Evolutionary conservation across 2,888 invertebrate genomes (phyloP).

Genomic region (Sclerodermus sp.): DNA sequence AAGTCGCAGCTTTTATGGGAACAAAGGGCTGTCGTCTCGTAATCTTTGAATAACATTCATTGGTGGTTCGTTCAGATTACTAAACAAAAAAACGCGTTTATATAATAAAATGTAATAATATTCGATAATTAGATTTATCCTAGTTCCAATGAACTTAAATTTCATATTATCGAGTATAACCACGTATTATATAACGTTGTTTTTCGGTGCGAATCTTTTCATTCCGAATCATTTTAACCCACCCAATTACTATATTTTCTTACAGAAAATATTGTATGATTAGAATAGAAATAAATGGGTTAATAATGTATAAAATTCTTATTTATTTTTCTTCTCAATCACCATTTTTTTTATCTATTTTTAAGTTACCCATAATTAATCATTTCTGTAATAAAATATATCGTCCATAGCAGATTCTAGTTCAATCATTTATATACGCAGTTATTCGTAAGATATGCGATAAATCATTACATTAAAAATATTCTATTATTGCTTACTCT

Average conservation of each 20-base stretch:
- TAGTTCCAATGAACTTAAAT: not conserved
- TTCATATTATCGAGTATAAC: not conserved
- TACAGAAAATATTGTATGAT: constrained; percentile 30
- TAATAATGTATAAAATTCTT: constrained; percentile 2
- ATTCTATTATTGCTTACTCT: no score
- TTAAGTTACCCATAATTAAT: not conserved
- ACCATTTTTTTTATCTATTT: not conserved
- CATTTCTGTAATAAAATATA: not conserved
- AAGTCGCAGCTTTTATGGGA: no score
- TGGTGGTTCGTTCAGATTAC: constrained; percentile 19
- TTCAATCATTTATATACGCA: not conserved
- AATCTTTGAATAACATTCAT: constrained; percentile 18
- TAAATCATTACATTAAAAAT: not conserved
- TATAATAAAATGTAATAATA: not conserved
- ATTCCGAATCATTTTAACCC: constrained; percentile 39
- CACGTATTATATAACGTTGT: constrained; percentile 13
- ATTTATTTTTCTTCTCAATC: not conserved
- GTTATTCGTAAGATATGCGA: not conserved
- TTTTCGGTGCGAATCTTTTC: constrained; percentile 32
- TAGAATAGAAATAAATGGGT: constrained; percentile 36
- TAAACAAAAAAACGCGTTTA: constrained; percentile 3
- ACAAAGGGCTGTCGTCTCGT: constrained; percentile 17
- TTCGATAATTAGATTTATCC: not conserved
- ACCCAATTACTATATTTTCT: constrained; percentile 32
- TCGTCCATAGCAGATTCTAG: not conserved